These are phyloP conservation scores for Agrotis ipsilon DNA, from an alignment of 2,888 invertebrate genomes.

Conservation along the genomic window DNA sequence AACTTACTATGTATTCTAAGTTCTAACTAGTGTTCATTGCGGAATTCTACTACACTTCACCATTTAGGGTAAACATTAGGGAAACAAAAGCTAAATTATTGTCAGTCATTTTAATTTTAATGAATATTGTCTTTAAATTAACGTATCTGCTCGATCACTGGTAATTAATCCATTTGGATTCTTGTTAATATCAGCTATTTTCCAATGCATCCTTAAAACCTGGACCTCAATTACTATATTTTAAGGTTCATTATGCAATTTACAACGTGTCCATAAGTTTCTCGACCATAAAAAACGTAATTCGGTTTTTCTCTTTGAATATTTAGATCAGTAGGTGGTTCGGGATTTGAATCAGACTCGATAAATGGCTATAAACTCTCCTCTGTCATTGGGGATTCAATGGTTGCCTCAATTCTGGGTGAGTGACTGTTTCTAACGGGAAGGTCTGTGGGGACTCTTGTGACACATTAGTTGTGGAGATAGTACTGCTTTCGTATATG, in stretches of 20 bases:
- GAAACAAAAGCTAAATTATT: too few species aligned
- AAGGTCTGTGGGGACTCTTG: background rate
- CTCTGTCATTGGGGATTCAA: conserved; percentile 31
- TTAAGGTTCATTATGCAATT: conserved; percentile 23
- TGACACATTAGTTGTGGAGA: conserved; percentile 5
- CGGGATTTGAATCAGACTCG: conserved; percentile 28
- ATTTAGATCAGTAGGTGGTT: conserved; percentile 36
- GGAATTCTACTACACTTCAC: too few species aligned
- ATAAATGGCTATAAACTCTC: conserved; percentile 52
- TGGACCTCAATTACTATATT: background rate
- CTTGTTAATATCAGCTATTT: background rate
- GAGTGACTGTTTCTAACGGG: conserved; percentile 16
- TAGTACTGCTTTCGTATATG: background rate
- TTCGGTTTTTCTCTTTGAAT: conserved; percentile 45
- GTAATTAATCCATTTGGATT: too few species aligned
- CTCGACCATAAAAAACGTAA: conserved; percentile 35
- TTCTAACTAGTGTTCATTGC: too few species aligned
- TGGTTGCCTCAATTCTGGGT: conserved; percentile 2
- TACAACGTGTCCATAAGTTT: conserved; percentile 30
- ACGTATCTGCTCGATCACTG: too few species aligned
- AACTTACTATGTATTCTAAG: too few species aligned
- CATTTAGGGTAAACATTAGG: too few species aligned
- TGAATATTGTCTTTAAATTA: too few species aligned
- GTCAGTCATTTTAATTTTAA: too few species aligned
- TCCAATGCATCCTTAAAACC: background rate